Evolutionary conservation across 1,140 invertebrate species (phyloP).

Genomic region (Dinoponera quadriceps): DNA sequence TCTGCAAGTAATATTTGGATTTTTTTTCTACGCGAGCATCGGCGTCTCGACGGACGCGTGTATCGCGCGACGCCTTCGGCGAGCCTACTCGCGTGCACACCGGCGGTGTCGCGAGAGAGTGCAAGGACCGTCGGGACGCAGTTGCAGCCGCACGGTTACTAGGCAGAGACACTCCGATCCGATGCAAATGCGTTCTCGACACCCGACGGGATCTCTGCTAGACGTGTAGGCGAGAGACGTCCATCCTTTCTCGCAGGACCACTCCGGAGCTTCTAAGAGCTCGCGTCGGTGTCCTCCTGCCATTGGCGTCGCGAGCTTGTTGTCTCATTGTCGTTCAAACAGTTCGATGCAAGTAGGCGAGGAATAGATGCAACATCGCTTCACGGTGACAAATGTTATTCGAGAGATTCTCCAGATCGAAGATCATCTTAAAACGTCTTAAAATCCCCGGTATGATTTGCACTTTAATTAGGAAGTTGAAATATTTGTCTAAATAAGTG

Average conservation of each 20-base stretch:
- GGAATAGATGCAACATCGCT: too few relatives aligned
- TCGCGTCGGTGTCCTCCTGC: conserved; percentile 21
- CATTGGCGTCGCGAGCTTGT: conserved; percentile 36
- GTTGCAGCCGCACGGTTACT: conserved; percentile 66
- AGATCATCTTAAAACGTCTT: too few relatives aligned
- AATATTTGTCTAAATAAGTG: too few relatives aligned
- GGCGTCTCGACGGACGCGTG: neutral
- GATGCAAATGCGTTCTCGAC: conserved; percentile 74
- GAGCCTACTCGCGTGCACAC: conserved; percentile 7
- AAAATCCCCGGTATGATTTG: too few relatives aligned
- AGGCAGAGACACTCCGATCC: conserved; percentile 69
- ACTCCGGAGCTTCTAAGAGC: conserved; percentile 59
- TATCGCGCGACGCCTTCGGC: conserved; percentile 14
- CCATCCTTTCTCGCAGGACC: conserved; percentile 75
- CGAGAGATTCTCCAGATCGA: too few relatives aligned
- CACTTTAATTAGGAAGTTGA: too few relatives aligned
- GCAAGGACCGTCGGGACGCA: conserved; percentile 58
- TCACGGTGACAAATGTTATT: neutral
- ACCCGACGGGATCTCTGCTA: conserved; percentile 69
- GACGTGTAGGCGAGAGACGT: conserved; percentile 76
- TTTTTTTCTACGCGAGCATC: conserved; percentile 49
- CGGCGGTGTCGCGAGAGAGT: conserved; percentile 40
- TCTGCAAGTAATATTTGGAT: conserved; percentile 1
- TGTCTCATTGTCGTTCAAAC: too few relatives aligned
- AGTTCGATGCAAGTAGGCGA: neutral